Conservation (phyloP, 2,888 invertebrate species). For the Geophilus truncorum region DNA sequence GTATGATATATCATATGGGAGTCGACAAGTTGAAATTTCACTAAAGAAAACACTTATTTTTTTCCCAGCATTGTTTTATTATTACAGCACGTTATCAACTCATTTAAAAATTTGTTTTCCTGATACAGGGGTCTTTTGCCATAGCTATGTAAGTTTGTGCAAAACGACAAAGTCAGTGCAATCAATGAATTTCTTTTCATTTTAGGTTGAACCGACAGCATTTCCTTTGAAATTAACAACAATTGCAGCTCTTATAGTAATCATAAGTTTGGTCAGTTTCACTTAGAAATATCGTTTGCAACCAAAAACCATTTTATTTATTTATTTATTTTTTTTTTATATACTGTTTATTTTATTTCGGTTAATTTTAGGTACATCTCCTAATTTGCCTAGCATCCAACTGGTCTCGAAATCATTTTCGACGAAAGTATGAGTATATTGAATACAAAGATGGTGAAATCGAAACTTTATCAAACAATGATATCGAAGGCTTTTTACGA, state of each 20-base stretch:
- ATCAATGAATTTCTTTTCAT: not conserved
- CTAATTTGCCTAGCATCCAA: not conserved
- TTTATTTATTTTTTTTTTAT: not conserved
- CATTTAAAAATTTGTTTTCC: conserved; percentile 1
- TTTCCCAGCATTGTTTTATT: not conserved
- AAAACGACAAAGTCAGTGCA: not conserved
- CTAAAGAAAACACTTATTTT: not conserved
- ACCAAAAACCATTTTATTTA: too few relatives aligned
- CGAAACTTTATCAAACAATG: not conserved
- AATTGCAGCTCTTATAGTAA: not conserved
- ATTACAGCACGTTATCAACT: not conserved
- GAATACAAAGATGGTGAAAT: not conserved
- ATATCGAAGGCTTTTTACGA: not conserved
- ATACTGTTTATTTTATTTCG: too few relatives aligned
- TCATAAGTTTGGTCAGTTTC: not conserved
- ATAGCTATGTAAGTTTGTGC: not conserved
- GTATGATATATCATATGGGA: not conserved
- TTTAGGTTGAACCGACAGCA: not conserved
- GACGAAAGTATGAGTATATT: not conserved
- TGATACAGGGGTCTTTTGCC: not conserved
- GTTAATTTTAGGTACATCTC: not conserved
- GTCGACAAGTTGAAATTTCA: not conserved
- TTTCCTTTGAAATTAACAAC: not conserved
- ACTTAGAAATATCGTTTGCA: too few relatives aligned
- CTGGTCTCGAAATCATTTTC: not conserved